Percentiles rank a stretch among this genome's conserved stretches.
Evolutionary conservation across 2,797 vertebrate genomes (phyloP).

Genomic region (Poliocrania exsul): DNA sequence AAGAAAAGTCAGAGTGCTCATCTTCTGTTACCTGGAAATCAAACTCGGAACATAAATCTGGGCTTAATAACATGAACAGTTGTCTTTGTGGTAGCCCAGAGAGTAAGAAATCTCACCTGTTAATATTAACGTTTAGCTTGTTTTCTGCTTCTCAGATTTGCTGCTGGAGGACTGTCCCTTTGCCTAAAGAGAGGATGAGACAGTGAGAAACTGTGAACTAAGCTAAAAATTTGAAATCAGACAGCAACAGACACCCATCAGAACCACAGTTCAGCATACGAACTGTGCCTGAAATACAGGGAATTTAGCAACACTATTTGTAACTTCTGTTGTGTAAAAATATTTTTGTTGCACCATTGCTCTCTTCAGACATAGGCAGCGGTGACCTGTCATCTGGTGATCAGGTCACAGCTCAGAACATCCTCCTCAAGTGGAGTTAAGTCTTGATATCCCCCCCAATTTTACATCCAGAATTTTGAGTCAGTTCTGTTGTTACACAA

Average conservation of each 20-base stretch:
- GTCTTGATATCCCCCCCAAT: accelerated
- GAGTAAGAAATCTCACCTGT: conserved; percentile 47
- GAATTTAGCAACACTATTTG: neutral
- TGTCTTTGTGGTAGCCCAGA: neutral
- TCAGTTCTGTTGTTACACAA: neutral
- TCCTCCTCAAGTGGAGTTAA: neutral
- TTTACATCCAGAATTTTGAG: neutral
- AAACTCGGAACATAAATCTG: neutral
- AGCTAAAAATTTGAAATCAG: neutral
- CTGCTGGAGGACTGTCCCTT: conserved; percentile 65
- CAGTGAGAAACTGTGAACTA: neutral
- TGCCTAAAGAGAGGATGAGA: conserved; percentile 40
- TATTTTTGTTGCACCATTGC: neutral
- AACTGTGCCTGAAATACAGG: neutral
- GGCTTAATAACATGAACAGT: accelerated
- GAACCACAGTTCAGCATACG: neutral
- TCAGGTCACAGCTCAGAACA: neutral
- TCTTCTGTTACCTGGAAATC: neutral
- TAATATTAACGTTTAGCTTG: conserved; percentile 65
- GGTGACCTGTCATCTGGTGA: neutral
- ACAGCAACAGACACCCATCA: neutral
- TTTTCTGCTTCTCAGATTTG: conserved; percentile 73
- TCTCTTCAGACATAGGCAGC: neutral
- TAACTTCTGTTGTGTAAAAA: neutral
- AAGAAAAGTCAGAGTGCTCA: neutral